Conservation (phyloP, 2,888 invertebrate species). For the Apodemia hepburni region DNA sequence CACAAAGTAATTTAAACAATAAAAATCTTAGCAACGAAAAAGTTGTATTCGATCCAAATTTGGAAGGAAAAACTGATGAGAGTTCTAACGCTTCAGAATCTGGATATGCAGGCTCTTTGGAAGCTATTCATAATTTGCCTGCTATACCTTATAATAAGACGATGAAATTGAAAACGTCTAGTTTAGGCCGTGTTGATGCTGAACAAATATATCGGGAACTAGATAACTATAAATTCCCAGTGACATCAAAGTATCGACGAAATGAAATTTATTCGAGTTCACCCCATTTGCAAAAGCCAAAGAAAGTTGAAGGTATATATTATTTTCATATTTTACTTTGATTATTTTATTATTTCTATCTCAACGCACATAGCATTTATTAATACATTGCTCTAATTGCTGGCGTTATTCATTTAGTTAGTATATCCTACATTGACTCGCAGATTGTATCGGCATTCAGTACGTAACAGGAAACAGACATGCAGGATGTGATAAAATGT, state of each 20-base stretch:
- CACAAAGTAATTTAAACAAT: not conserved
- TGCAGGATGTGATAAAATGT: conserved; percentile 65
- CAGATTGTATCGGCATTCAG: conserved; percentile 43
- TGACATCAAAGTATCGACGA: not conserved
- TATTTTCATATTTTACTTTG: not conserved
- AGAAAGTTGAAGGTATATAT: conserved; percentile 40
- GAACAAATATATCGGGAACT: not conserved
- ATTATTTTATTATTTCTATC: conserved; percentile 11
- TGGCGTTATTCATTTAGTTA: conserved; percentile 42
- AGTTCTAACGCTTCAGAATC: conserved; percentile 55
- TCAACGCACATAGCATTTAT: conserved; percentile 22
- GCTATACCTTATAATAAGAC: conserved; percentile 34
- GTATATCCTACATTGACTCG: conserved; percentile 36
- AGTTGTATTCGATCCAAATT: conserved; percentile 21
- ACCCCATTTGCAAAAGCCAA: conserved; percentile 44
- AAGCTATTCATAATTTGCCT: conserved; percentile 41
- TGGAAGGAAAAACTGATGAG: conserved; percentile 32
- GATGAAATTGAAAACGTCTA: conserved; percentile 19
- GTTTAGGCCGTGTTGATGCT: not conserved
- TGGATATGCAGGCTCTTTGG: conserved; percentile 49
- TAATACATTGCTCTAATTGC: conserved; percentile 36
- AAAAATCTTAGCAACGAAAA: conserved; percentile 34
- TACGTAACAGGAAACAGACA: conserved; percentile 63
- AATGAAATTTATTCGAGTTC: conserved; percentile 51
- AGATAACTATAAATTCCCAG: conserved; percentile 11